Base-by-base conservation (phyloP, 2,113 vertebrate genomes). In the Spea multiplicata region DNA sequence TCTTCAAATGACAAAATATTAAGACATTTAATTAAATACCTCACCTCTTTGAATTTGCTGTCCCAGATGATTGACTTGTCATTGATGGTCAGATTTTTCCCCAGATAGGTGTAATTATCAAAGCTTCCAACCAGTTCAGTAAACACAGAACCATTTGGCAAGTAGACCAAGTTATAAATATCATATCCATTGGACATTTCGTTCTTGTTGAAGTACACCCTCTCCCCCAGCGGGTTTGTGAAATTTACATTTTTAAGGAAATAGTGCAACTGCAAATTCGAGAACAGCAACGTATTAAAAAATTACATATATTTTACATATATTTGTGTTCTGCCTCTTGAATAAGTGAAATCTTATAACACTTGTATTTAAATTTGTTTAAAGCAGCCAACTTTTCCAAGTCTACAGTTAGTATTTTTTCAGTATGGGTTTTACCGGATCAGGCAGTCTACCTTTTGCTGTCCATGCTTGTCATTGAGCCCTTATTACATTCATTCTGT, bases 81-180 rank as follows among this genome's bases (percentile, higher is more conserved):
- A 47, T 64, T 13, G 12, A 74, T 59, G 2, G 3, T 17, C 3
- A 62, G 8, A 5, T 45, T 16, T 6, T n/a, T 47, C 48, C 57
- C 45, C 4, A n/a, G 12, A 4, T 48, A 17, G 10, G 13, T 13
- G 48, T 48, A 9, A n/a, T 64, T 16, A 5, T 14, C 10, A 48
- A 62, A 47, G 48, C 10, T 74, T 2, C 72, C 72, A 16, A 74
- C 57, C 8, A 45, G 53, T 9, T 5, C 14, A 5, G 57, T 13
- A 6, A 17, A 16, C 6, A 74, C 13, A 0, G 55, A 62, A 16
- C 45, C 57, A 48, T 74, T 74, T 17, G 72, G 72, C 44, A 74
- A 45, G 57, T 74, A 62, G 14, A 74, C 55, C 12, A 74, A n/a
- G 14, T 64, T 74, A 48, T 74, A 74, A 16, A 74, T 62, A 17